Evolutionary conservation across 2,888 invertebrate genomes (phyloP).

Genomic region (Myopa testacea): DNA sequence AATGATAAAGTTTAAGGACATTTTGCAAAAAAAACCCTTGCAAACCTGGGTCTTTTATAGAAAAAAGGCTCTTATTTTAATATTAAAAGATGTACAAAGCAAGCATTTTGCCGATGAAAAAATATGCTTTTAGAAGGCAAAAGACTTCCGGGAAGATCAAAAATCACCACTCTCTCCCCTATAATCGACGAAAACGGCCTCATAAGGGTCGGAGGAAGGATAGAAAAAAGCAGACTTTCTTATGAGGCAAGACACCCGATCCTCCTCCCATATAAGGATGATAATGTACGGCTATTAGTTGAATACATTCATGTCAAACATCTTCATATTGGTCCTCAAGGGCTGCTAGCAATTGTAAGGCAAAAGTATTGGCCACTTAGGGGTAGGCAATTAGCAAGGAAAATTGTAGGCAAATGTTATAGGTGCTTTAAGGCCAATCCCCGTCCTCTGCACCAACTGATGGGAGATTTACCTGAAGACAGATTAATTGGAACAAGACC

Average conservation of each 20-base stretch:
- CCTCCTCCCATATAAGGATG: slow-evolving; percentile 29
- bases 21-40: too few species aligned
- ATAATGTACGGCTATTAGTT: slow-evolving; percentile 21
- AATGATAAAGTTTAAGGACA: too few species aligned
- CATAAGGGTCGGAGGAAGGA: neutral
- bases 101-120: too few species aligned
- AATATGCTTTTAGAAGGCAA: too few species aligned
- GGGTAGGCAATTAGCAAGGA: slow-evolving; percentile 24
- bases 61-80: too few species aligned
- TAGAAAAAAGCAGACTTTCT: neutral
- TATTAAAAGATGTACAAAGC: too few species aligned
- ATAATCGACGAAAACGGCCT: neutral
- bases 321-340: slow-evolving; percentile 30
- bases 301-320: slow-evolving; percentile 10
- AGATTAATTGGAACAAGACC: neutral
- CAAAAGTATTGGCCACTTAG: slow-evolving; percentile 40
- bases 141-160: neutral
- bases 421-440: slow-evolving; percentile 37
- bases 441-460: slow-evolving; percentile 9
- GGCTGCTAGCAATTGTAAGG: slow-evolving; percentile 28
- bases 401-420: slow-evolving; percentile 30
- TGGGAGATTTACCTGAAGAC: slow-evolving; percentile 7
- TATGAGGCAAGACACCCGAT: slow-evolving; percentile 22
- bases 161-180: neutral
- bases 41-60: too few species aligned